Conservation (phyloP, 2,113 vertebrate genomes). For the mouse (Mus musculus) region DNA sequence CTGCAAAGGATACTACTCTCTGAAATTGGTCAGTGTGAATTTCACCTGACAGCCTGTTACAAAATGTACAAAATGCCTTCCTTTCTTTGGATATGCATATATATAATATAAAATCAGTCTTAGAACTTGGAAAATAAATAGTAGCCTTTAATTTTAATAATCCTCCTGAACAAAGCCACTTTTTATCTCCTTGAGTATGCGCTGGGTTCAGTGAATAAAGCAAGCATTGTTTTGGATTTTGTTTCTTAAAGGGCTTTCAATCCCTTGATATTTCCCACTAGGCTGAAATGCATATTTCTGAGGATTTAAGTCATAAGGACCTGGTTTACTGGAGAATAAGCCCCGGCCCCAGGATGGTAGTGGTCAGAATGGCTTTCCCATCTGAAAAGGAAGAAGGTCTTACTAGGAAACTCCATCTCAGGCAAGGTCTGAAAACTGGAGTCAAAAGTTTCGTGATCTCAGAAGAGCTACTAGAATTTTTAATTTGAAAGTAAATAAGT, state of each 20-base stretch:
- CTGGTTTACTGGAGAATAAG: neutral
- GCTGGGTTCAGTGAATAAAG: neutral
- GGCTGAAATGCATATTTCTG: neutral
- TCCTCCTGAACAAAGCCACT: neutral
- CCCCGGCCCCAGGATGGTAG: neutral
- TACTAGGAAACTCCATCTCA: neutral
- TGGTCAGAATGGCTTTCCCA: neutral
- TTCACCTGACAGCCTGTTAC: neutral
- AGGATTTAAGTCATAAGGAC: neutral
- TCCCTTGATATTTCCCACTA: neutral
- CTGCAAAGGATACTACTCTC: neutral
- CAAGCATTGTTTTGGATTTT: slow-evolving; percentile 35
- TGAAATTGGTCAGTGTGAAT: slow-evolving; percentile 18
- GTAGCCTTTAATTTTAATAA: neutral
- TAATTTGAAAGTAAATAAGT: slow-evolving; percentile 22
- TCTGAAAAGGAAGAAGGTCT: neutral
- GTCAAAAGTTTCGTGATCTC: neutral
- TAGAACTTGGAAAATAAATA: neutral
- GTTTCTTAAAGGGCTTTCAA: neutral
- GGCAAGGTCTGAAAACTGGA: neutral
- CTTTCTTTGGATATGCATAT: neutral
- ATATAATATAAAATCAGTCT: neutral
- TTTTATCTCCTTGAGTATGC: neutral
- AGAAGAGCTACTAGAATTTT: slow-evolving; percentile 8
- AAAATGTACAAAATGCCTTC: neutral